Conservation (phyloP, 2,797 vertebrate species). For the Bovichtus diacanthus region DNA sequence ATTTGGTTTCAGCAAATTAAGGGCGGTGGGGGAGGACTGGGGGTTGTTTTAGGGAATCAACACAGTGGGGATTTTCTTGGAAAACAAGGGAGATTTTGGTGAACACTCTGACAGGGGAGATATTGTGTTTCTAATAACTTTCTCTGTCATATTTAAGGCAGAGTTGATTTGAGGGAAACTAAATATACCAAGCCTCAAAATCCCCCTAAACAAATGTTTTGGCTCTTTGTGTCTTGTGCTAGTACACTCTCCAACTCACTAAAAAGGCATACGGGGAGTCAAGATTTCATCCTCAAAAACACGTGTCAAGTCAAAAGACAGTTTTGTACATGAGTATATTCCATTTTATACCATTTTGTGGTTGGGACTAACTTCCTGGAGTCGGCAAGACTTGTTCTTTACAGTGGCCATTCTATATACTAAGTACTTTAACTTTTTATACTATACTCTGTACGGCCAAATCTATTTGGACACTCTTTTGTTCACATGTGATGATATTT, state of each 20-base stretch:
- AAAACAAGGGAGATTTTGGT: conserved; percentile 45
- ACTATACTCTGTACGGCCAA: neutral
- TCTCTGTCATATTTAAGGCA: conserved; percentile 3
- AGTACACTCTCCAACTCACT: neutral
- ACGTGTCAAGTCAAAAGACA: neutral
- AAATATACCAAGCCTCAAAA: conserved; percentile 16
- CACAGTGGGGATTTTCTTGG: conserved; percentile 44
- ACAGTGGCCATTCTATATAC: too few relatives aligned
- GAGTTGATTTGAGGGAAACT: conserved; percentile 8
- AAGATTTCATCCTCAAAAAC: conserved; percentile 7
- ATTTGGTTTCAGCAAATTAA: conserved; percentile 18
- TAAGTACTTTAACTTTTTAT: neutral
- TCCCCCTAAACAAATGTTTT: conserved; percentile 19
- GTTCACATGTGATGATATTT: neutral
- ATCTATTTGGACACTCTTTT: neutral
- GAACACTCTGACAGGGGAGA: conserved; percentile 20
- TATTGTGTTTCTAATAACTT: conserved; percentile 37
- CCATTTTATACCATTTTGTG: neutral
- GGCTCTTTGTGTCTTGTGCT: neutral
- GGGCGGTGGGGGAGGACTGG: neutral
- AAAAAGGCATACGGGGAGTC: neutral
- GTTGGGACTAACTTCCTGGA: too few relatives aligned
- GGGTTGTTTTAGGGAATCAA: conserved; percentile 12
- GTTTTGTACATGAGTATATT: neutral
- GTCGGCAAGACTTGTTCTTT: too few relatives aligned